These are phyloP conservation scores for Tautogolabrus adspersus DNA, from an alignment of 2,113 vertebrate species.

Conservation along the genomic window DNA sequence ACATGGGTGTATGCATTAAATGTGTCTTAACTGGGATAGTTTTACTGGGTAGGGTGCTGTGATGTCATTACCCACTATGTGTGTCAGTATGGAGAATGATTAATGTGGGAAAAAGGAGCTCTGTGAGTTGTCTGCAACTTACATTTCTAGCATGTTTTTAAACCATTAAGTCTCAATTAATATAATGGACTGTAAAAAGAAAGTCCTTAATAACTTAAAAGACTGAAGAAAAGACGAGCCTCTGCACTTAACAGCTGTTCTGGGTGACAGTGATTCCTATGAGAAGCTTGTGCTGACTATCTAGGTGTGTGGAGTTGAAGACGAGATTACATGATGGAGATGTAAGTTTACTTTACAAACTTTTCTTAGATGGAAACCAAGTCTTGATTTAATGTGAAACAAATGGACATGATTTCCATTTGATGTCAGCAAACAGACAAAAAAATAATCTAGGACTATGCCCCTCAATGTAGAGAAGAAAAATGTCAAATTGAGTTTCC, in stretches of 20 bases:
- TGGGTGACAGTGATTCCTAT: not conserved
- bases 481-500: slow-evolving; percentile 7
- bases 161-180: slow-evolving; percentile 7
- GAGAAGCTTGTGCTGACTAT: not conserved
- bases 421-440: not conserved
- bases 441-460: slow-evolving; percentile 13
- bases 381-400: not conserved
- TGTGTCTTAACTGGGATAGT: slow-evolving; percentile 25
- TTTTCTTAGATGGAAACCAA: no score
- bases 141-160: not conserved
- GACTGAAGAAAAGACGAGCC: not conserved
- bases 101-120: slow-evolving; percentile 5
- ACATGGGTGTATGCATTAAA: slow-evolving; percentile 23
- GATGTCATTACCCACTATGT: not conserved
- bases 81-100: slow-evolving; percentile 9
- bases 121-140: not conserved
- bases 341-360: not conserved
- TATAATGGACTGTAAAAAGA: slow-evolving; percentile 14
- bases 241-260: not conserved
- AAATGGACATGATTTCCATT: not conserved
- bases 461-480: slow-evolving; percentile 7
- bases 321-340: not conserved
- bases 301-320: not conserved
- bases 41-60: slow-evolving; percentile 19
- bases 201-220: not conserved